phyloP scores from a whole-genome alignment of 2,797 vertebrate species.

The Micrastur ruficollis region DNA sequence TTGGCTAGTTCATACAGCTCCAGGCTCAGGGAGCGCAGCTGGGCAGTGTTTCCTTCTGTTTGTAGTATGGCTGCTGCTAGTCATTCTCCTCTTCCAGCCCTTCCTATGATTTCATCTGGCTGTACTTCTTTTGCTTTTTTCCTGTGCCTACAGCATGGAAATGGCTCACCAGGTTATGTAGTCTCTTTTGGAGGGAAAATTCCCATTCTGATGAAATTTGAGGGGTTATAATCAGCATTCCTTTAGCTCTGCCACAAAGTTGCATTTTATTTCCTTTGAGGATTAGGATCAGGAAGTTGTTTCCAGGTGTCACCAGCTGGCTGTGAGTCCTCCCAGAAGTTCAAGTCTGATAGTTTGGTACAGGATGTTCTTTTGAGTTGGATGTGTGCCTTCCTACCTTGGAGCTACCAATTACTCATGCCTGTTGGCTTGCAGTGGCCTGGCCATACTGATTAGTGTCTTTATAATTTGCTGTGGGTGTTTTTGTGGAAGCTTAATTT shows the following conservation, averaged over 20 bases:
- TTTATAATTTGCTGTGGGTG: background rate
- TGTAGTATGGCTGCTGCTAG: background rate
- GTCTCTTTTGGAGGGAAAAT: background rate
- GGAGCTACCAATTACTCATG: slow-evolving; percentile 38
- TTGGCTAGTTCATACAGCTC: background rate
- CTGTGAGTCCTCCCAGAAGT: background rate
- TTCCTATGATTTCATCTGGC: background rate
- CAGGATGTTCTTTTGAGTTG: slow-evolving; percentile 52
- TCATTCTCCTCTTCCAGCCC: background rate
- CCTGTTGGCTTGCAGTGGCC: slow-evolving; percentile 39
- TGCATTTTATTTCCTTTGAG: slow-evolving; percentile 24
- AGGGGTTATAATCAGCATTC: background rate
- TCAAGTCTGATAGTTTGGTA: slow-evolving; percentile 22
- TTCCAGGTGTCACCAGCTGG: background rate
- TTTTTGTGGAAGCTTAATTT: background rate
- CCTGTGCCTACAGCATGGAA: background rate
- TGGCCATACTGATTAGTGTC: slow-evolving; percentile 8
- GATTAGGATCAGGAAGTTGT: slow-evolving; percentile 4
- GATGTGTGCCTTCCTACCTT: slow-evolving; percentile 52
- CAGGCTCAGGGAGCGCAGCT: background rate
- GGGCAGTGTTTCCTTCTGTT: background rate
- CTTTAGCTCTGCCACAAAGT: background rate
- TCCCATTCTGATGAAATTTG: background rate
- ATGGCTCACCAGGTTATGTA: background rate
- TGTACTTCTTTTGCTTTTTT: background rate